Percentiles rank a stretch among this genome's conserved stretches.
phyloP scores from a whole-genome alignment of 1,140 invertebrate species.

The Leptinotarsa texana region DNA sequence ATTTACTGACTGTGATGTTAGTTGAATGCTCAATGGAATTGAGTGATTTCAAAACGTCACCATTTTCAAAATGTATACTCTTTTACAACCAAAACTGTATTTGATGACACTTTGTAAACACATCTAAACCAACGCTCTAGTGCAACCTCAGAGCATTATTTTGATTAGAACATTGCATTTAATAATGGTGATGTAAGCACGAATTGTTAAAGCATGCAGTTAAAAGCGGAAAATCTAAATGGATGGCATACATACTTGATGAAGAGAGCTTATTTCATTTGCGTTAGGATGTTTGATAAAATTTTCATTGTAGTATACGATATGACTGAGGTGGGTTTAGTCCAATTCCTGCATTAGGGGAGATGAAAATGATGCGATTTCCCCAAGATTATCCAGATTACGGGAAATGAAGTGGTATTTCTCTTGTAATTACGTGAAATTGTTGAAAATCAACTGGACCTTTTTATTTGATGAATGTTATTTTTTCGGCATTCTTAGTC shows the following conservation, averaged over 20 bases:
- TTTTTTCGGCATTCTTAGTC: too few relatives aligned
- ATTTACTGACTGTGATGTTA: not conserved
- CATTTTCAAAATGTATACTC: not conserved
- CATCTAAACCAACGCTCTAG: too few relatives aligned
- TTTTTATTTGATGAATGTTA: too few relatives aligned
- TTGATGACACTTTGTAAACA: too few relatives aligned
- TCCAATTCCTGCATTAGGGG: not conserved
- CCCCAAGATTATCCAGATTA: not conserved
- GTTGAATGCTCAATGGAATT: not conserved
- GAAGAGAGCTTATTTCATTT: constrained; percentile 43
- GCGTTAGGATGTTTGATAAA: constrained; percentile 9
- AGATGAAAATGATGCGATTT: not conserved
- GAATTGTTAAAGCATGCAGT: constrained; percentile 5
- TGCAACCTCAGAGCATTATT: too few relatives aligned
- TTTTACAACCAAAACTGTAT: too few relatives aligned
- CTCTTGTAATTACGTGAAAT: too few relatives aligned
- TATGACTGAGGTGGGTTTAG: not conserved
- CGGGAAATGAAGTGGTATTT: too few relatives aligned
- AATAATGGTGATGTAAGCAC: constrained; percentile 3
- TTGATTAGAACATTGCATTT: not conserved
- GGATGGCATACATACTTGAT: constrained; percentile 50
- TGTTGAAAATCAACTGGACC: too few relatives aligned
- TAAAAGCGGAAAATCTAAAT: constrained; percentile 19
- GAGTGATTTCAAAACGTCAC: not conserved
- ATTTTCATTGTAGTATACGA: not conserved